phyloP scores from a whole-genome alignment of 1,140 invertebrate genomes.

The Laupala kohalensis region DNA sequence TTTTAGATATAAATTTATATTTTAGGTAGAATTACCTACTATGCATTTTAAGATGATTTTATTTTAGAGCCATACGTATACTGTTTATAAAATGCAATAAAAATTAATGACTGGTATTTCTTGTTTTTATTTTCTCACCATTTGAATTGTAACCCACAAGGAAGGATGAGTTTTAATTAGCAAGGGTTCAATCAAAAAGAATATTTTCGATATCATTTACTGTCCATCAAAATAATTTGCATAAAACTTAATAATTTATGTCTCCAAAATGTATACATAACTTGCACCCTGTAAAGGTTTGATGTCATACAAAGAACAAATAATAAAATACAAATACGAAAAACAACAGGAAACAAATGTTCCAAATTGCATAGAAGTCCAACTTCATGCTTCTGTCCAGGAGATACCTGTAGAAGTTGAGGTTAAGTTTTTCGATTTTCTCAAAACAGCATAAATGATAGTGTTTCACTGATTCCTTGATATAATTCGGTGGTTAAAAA shows the following conservation, averaged over 20 bases:
- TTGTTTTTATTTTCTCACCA: neutral
- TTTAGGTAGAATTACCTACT: neutral
- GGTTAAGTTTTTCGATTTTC: too few species aligned
- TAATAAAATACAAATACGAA: slow-evolving; percentile 11
- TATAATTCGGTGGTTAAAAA: too few species aligned
- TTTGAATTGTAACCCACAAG: neutral
- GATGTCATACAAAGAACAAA: neutral
- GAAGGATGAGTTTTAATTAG: too few species aligned
- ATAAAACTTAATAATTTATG: neutral
- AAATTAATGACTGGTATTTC: neutral
- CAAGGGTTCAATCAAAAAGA: too few species aligned
- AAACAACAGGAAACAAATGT: slow-evolving; percentile 14
- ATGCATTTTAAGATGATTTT: neutral
- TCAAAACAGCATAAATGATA: too few species aligned
- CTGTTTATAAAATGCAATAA: neutral
- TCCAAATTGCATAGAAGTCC: slow-evolving; percentile 17
- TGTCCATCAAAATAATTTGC: too few species aligned
- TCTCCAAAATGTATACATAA: neutral
- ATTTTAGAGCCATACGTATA: neutral
- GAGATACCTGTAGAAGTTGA: too few species aligned
- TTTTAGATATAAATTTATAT: neutral
- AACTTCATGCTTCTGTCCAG: slow-evolving; percentile 8
- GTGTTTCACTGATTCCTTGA: too few species aligned
- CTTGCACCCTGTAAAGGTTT: neutral
- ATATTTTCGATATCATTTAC: too few species aligned